Evolutionary conservation across 2,113 vertebrate genomes (phyloP).

Genomic region (Pygoscelis adeliae): DNA sequence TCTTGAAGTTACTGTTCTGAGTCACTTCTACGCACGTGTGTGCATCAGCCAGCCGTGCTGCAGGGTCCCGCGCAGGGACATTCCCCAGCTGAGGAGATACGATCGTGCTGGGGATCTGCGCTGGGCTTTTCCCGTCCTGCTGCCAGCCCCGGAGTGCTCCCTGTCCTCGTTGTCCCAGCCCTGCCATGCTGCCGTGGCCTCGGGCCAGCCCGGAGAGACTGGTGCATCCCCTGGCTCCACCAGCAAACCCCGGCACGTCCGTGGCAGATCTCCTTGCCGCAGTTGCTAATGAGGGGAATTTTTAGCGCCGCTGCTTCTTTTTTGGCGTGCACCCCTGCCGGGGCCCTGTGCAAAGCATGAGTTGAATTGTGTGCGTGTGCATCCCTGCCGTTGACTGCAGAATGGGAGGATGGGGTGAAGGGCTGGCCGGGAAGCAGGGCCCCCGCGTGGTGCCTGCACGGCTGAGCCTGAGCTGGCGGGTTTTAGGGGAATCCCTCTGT

Average conservation of each 20-base stretch:
- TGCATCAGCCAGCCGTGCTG: background rate
- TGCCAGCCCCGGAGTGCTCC: background rate
- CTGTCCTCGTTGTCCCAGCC: background rate
- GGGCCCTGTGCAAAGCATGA: background rate
- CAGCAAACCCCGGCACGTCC: accelerated
- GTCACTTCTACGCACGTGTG: accelerated
- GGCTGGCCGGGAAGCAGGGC: background rate
- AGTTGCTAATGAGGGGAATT: background rate
- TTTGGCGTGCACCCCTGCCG: accelerated
- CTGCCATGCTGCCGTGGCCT: background rate
- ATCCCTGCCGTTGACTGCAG: no score
- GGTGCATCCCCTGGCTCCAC: background rate
- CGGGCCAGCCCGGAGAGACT: background rate
- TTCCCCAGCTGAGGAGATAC: no score
- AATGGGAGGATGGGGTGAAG: background rate
- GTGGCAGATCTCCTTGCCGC: background rate
- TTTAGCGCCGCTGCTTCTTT: background rate
- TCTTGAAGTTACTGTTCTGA: no score
- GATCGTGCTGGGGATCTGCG: background rate
- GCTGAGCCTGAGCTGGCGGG: background rate
- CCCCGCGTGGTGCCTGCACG: accelerated
- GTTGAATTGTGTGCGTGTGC: background rate
- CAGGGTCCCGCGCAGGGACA: accelerated
- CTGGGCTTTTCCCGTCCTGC: background rate
- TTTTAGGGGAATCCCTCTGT: background rate